Evolutionary conservation across 2,888 invertebrate genomes (phyloP), one percentile per base, ranked within the genome.

Genomic region (Ophioninae sp.): DNA sequence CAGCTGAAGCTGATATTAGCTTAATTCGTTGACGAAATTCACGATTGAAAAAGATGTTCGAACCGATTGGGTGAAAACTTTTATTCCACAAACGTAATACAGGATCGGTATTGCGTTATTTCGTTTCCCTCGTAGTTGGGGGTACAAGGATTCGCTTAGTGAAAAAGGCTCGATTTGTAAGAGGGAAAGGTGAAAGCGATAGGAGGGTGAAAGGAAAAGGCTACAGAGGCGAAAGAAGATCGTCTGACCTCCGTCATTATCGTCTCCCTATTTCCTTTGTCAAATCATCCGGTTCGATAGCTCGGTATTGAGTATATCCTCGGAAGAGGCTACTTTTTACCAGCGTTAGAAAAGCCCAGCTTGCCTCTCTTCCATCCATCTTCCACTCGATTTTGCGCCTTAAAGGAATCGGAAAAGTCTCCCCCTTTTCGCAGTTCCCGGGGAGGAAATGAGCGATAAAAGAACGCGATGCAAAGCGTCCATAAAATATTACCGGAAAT

Each of bases 241-340:
- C 72, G 58, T 77, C 41, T 56, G 68, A 58, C 64, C 63, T 78
- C 23, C 71, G 81, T 85, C 82, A 82, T 84, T 85, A 85, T 82
- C 80, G 81, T 85, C 81, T 69, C 79, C 65, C 81, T 80, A 84
- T 81, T 84, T 85, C 78, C 75, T 85, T 84, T 82, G 80, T 81
- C 76, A 79, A 68, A 81, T 82, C 79, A 64, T 68, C 69, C 78
- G 68, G 71, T 72, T 86, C 81, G 78, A 79, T 75, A 77, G 81
- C 39, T 10, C 61, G 44, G 82, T 75, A 79, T 78, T 51, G 72
- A 63, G 78, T 41, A 61, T 58, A 61, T 51, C 22, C 71, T 64
- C 13, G 78, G 71, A 75, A 71, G 74, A 75, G 74, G 75, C 77
- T 79, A 77, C 81, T 81, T 84, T 80, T 82, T 72, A 78, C 65